Evolutionary conservation across 2,113 vertebrate genomes (phyloP).

Genomic region (Pelecanus crispus): DNA sequence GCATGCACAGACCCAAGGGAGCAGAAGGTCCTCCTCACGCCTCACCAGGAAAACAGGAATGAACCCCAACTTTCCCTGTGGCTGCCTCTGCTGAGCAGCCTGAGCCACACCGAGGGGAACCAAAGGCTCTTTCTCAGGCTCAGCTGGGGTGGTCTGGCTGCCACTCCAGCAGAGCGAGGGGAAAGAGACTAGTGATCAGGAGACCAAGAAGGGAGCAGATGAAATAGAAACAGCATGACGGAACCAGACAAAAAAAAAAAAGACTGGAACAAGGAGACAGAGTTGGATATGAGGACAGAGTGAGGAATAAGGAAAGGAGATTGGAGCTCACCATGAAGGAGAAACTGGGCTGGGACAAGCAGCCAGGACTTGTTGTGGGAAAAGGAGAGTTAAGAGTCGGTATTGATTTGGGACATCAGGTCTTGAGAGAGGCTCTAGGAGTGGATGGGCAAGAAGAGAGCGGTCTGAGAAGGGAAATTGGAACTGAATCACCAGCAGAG

Average conservation of each 20-base stretch:
- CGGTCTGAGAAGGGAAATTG: neutral
- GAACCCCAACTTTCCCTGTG: neutral
- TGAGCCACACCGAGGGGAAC: neutral
- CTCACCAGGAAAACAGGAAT: neutral
- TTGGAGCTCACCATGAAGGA: neutral
- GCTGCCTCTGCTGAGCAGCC: neutral
- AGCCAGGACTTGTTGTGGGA: neutral
- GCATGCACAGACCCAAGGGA: neutral
- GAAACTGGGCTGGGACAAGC: neutral
- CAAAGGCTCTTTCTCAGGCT: rapidly evolving
- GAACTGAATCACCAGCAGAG: neutral
- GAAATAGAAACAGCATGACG: neutral
- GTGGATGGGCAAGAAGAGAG: neutral
- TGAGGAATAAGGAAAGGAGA: neutral
- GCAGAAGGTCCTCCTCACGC: neutral
- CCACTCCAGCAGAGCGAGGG: neutral
- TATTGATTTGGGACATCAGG: neutral
- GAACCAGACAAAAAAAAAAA: neutral
- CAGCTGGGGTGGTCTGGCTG: neutral
- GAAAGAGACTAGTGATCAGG: neutral
- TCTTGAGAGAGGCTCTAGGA: neutral
- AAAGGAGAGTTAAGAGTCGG: neutral
- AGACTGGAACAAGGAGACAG: neutral
- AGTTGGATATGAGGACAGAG: neutral
- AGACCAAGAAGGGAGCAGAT: neutral